These are phyloP conservation scores for Prietella phreatophila DNA, from an alignment of 2,113 vertebrate species.

Conservation along the genomic window DNA sequence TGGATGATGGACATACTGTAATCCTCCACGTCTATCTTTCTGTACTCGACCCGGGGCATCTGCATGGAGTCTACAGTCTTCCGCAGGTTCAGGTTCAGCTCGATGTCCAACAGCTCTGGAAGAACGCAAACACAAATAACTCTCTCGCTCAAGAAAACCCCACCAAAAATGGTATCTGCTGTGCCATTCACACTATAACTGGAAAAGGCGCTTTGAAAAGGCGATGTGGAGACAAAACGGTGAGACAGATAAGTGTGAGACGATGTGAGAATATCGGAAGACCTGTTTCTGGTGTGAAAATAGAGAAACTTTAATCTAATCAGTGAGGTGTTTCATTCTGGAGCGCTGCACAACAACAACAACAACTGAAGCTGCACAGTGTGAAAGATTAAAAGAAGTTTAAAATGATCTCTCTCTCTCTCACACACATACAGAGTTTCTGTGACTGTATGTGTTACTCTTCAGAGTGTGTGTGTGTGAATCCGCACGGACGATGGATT, in stretches of 20 bases:
- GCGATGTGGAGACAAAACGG: not conserved
- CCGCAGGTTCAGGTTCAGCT: conserved; percentile 83
- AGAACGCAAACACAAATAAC: conserved; percentile 53
- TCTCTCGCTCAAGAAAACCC: too few relatives aligned
- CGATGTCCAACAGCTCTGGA: conserved; percentile 82
- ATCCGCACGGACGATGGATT: too few relatives aligned
- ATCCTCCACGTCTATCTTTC: conserved; percentile 79
- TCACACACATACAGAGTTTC: not conserved
- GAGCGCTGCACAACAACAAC: not conserved
- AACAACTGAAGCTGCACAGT: not conserved
- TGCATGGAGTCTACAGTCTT: conserved; percentile 78
- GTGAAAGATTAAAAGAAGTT: not conserved
- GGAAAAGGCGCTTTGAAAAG: not conserved
- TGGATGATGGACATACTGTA: conserved; percentile 78
- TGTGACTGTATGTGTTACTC: not conserved
- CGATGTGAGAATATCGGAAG: not conserved
- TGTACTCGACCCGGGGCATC: conserved; percentile 88
- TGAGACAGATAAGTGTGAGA: not conserved
- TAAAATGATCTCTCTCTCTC: too few relatives aligned
- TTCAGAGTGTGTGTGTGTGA: not conserved
- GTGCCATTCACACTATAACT: not conserved
- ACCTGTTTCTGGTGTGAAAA: not conserved
- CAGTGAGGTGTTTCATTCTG: not conserved
- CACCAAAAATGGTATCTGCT: not conserved
- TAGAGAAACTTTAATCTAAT: not conserved